phyloP scores from a whole-genome alignment of 2,113 vertebrate species.

The Microcebus ravelobensis region DNA sequence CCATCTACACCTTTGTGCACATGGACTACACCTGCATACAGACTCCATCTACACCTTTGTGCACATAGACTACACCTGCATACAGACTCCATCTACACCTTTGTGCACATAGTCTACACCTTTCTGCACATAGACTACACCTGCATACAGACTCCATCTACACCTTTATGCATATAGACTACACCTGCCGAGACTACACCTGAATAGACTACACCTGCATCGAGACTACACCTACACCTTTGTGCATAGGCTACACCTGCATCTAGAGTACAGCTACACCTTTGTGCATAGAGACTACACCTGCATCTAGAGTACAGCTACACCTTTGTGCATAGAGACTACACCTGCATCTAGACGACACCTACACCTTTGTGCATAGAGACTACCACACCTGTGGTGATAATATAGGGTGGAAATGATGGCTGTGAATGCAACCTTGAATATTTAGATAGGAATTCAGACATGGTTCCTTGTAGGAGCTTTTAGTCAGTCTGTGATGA shows the following conservation, averaged over 20 bases:
- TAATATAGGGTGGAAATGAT: neutral
- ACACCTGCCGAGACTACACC: neutral
- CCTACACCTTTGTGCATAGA: neutral
- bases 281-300: too few relatives aligned
- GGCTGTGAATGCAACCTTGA: neutral
- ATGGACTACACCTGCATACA: neutral
- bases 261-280: too few relatives aligned
- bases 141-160: rapidly evolving
- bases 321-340: too few relatives aligned
- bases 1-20: too few relatives aligned
- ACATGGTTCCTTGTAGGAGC: neutral
- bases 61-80: neutral
- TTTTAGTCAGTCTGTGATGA: slow-evolving; percentile 1
- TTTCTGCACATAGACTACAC: too few relatives aligned
- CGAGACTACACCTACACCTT: neutral
- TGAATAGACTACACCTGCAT: neutral
- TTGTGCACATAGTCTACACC: neutral
- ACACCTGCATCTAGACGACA: too few relatives aligned
- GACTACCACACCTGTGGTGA: neutral
- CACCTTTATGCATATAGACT: too few relatives aligned
- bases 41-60: neutral
- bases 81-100: neutral
- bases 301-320: too few relatives aligned
- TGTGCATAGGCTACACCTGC: neutral
- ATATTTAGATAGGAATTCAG: slow-evolving; percentile 21